Percentiles rank a stretch among this genome's conserved stretches.
Evolutionary conservation across 2,113 vertebrate genomes (phyloP).

Genomic region (Burhinus oedicnemus): DNA sequence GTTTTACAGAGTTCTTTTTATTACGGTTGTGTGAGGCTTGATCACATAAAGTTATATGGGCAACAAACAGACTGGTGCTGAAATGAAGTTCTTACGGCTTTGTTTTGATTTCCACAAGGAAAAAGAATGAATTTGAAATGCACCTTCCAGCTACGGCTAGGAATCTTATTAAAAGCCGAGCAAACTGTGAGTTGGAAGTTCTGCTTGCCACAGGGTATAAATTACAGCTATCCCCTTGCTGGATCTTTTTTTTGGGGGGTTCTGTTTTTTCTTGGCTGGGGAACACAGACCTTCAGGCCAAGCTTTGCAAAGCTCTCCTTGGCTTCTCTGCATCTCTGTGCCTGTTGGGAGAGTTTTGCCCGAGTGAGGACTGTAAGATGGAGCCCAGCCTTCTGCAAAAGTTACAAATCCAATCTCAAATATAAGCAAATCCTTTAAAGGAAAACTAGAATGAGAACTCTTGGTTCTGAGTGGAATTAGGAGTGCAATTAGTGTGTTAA

Average conservation of each 20-base stretch:
- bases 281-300: neutral
- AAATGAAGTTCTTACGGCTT: conserved; percentile 44
- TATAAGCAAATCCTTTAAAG: neutral
- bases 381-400: neutral
- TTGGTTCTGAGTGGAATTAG: neutral
- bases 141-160: conserved; percentile 34
- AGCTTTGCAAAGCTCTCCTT: neutral
- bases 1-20: conserved; percentile 54
- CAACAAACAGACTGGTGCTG: conserved; percentile 23
- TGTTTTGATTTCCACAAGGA: conserved; percentile 46
- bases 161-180: conserved; percentile 30
- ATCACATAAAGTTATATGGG: conserved; percentile 30
- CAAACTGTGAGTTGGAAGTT: conserved; percentile 4
- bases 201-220: neutral
- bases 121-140: conserved; percentile 26
- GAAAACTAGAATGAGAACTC: neutral
- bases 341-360: neutral
- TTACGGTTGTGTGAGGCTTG: conserved; percentile 6
- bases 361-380: neutral
- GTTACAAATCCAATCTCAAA: neutral
- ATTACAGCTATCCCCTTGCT: neutral
- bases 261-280: neutral
- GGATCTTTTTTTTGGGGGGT: neutral
- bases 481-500: neutral
- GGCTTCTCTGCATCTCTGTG: neutral